These are phyloP conservation scores for Phorcus lineatus DNA, from an alignment of 2,888 invertebrate genomes.

Conservation along the genomic window DNA sequence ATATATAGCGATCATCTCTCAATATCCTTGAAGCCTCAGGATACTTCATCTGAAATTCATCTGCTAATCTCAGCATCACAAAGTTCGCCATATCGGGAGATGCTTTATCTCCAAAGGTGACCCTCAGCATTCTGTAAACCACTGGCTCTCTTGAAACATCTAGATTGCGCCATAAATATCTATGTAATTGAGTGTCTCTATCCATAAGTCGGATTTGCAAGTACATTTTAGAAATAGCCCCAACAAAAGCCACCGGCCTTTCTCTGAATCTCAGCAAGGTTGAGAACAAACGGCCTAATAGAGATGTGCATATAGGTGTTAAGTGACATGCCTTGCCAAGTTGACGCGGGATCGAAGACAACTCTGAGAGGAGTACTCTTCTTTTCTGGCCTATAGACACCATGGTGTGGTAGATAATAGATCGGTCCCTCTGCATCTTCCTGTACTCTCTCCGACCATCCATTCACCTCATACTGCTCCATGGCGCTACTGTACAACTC, in stretches of 20 bases:
- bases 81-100: slow-evolving; percentile 31
- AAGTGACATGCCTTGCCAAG: background rate
- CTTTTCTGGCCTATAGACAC: slow-evolving; percentile 14
- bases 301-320: slow-evolving; percentile 21
- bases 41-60: background rate
- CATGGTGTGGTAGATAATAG: slow-evolving; percentile 24
- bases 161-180: slow-evolving; percentile 28
- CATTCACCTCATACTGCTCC: slow-evolving; percentile 19
- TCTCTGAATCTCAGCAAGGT: too few species aligned
- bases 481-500: slow-evolving; percentile 16
- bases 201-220: background rate
- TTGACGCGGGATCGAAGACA: slow-evolving; percentile 20
- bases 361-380: slow-evolving; percentile 26
- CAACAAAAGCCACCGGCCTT: too few species aligned
- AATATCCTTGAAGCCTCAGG: slow-evolving; percentile 19
- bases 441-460: slow-evolving; percentile 22
- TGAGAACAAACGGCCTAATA: slow-evolving; percentile 11
- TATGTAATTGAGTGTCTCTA: slow-evolving; percentile 10
- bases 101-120: slow-evolving; percentile 27
- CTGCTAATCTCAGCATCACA: slow-evolving; percentile 27
- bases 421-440: slow-evolving; percentile 1
- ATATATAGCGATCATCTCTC: slow-evolving; percentile 26
- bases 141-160: background rate
- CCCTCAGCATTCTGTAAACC: background rate
- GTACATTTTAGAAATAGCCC: background rate